Percentiles rank a stretch among this genome's conserved stretches.
Conservation (phyloP, 2,797 vertebrate genomes). For the Channa striata region DNA sequence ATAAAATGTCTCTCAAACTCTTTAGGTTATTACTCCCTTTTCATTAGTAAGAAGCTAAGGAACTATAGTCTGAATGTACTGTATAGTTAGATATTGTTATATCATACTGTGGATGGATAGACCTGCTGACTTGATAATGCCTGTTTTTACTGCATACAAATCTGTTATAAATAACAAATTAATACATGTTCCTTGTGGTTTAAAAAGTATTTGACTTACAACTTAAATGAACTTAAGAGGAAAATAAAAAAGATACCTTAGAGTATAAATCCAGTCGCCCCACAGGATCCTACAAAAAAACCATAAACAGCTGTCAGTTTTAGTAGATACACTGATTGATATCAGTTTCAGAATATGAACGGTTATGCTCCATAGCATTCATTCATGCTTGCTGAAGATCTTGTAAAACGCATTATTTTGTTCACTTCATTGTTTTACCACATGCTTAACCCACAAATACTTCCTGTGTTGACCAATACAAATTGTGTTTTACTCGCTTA, state of each 20-base stretch:
- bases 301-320: neutral
- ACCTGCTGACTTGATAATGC: too few species aligned
- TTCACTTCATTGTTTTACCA: neutral
- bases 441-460: neutral
- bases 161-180: too few species aligned
- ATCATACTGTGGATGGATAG: too few species aligned
- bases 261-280: constrained; percentile 46
- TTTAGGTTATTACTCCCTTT: neutral
- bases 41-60: too few species aligned
- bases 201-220: too few species aligned
- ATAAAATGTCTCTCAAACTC: too few species aligned
- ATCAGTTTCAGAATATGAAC: neutral
- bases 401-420: neutral
- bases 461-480: neutral
- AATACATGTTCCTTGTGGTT: too few species aligned
- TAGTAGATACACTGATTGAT: too few species aligned
- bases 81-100: too few species aligned
- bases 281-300: constrained; percentile 66
- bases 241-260: constrained; percentile 51
- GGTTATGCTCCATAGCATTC: neutral
- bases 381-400: neutral
- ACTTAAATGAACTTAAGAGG: neutral
- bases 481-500: too few species aligned
- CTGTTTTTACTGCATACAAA: too few species aligned
- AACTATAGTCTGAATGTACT: too few species aligned